Evolutionary conservation across 2,113 vertebrate genomes (phyloP).

Genomic region (Eretmochelys imbricata): DNA sequence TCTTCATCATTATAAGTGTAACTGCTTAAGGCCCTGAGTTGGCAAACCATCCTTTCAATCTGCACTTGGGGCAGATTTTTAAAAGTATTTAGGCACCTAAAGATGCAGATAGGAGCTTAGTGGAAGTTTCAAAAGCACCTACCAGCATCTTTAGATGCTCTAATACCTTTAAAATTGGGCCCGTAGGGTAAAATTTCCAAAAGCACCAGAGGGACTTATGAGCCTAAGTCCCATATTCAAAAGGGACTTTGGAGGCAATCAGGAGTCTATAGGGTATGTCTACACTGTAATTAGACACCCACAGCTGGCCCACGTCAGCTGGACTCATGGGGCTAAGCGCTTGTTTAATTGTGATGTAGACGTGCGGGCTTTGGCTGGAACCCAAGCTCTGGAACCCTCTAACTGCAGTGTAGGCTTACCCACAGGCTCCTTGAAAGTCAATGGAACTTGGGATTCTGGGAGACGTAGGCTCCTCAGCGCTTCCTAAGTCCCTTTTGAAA

Average conservation of each 20-base stretch:
- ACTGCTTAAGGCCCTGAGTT: background rate
- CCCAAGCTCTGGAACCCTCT: background rate
- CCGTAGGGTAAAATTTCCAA: background rate
- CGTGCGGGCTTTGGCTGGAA: background rate
- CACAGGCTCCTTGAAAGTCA: background rate
- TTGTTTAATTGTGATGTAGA: background rate
- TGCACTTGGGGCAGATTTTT: background rate
- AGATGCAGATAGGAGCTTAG: background rate
- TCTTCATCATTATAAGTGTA: background rate
- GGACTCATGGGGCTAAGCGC: background rate
- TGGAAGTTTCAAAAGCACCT: background rate
- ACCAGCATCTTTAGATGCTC: accelerated
- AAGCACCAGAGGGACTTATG: background rate
- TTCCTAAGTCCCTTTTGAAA: background rate
- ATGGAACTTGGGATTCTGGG: background rate
- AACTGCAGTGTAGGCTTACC: background rate
- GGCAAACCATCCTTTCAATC: background rate
- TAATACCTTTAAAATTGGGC: background rate
- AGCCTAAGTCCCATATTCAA: background rate
- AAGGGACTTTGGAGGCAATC: background rate
- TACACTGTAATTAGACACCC: background rate
- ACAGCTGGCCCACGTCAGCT: background rate
- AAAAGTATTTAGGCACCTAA: background rate
- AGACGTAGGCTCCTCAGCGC: background rate
- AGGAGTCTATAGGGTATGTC: background rate